Conservation (phyloP, 2,888 invertebrate genomes). For the Hyposoter dolosus region DNA sequence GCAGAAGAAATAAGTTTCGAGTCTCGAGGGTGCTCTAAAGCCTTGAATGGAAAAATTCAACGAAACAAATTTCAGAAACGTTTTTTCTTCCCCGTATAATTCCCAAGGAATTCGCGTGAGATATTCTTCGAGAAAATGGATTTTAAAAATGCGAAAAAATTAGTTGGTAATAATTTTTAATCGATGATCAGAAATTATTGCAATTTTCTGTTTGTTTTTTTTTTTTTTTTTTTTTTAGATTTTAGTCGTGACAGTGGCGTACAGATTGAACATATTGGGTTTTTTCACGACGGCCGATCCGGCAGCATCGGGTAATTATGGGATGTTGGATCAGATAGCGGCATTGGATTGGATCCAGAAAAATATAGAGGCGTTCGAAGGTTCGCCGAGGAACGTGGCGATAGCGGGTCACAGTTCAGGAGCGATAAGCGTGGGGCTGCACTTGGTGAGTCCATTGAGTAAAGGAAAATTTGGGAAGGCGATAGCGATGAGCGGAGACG, state of each 20-base stretch:
- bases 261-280: slow-evolving; percentile 93
- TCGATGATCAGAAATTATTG: neutral
- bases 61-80: neutral
- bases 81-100: neutral
- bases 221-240: slow-evolving; percentile 84
- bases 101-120: neutral
- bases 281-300: slow-evolving; percentile 92
- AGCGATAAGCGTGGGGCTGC: slow-evolving; percentile 91
- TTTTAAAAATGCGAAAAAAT: too few species aligned
- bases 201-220: neutral
- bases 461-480: slow-evolving; percentile 90
- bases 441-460: slow-evolving; percentile 87
- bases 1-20: neutral
- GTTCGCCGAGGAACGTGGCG: slow-evolving; percentile 91
- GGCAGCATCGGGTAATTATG: slow-evolving; percentile 92
- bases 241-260: slow-evolving; percentile 92
- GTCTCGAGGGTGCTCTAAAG: too few species aligned
- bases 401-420: slow-evolving; percentile 93
- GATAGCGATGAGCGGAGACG: slow-evolving; percentile 93
- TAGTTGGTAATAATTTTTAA: too few species aligned
- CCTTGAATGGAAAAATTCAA: neutral
- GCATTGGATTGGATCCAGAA: slow-evolving; percentile 92
- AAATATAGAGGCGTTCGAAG: slow-evolving; percentile 91
- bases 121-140: too few species aligned
- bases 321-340: slow-evolving; percentile 93